These are phyloP conservation scores for Myiozetetes cayanensis DNA, from an alignment of 2,113 vertebrate genomes.

Conservation along the genomic window DNA sequence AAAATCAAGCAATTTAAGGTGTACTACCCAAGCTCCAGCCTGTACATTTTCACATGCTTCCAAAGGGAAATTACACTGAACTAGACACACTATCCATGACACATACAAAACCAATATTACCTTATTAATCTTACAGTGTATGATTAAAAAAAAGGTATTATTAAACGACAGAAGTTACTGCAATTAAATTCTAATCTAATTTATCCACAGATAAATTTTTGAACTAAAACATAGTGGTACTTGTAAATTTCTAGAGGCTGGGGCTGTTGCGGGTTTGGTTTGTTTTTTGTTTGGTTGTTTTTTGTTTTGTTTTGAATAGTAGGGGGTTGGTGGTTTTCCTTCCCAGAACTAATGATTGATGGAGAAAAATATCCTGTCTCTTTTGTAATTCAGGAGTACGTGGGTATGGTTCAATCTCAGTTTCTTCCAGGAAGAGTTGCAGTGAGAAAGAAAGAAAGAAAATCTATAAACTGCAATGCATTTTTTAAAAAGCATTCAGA, in stretches of 20 bases:
- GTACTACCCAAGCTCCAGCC: not conserved
- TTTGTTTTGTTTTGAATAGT: not conserved
- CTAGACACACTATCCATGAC: not conserved
- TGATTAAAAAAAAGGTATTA: not conserved
- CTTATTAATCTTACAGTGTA: not conserved
- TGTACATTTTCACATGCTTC: not conserved
- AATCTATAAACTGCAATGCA: not conserved
- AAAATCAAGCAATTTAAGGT: not conserved
- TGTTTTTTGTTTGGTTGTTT: not conserved
- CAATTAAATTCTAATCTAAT: not conserved
- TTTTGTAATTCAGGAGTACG: not conserved
- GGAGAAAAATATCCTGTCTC: not conserved
- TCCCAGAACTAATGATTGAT: not conserved
- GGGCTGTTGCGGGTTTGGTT: no score
- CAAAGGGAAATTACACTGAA: not conserved
- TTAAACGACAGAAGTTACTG: not conserved
- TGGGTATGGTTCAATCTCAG: not conserved
- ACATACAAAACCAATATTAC: accelerated
- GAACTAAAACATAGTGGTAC: not conserved
- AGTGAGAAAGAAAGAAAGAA: not conserved
- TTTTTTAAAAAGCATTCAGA: not conserved
- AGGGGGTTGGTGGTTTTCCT: not conserved
- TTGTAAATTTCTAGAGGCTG: not conserved
- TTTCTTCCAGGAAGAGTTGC: not conserved
- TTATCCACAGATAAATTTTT: not conserved